Base-by-base conservation (phyloP, 2,888 invertebrate genomes). In the Hetaerina titia region DNA sequence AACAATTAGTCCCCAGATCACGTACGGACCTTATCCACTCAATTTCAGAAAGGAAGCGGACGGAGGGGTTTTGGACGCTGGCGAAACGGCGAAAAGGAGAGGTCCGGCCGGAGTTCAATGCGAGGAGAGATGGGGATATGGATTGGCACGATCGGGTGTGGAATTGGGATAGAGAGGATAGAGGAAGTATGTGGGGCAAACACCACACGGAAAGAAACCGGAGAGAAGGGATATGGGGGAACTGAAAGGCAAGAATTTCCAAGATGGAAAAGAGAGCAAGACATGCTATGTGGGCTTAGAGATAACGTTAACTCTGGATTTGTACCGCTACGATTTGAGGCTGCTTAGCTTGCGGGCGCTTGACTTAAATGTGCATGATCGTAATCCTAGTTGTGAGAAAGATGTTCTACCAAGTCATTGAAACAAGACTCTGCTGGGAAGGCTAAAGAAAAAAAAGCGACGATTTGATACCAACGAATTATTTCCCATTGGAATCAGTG, bases 21-120 rank as follows among this genome's bases (percentile, higher is more conserved):
- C 92, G 92, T 74, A 69, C 56, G 22, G 56, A 9, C 64, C 69
- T 92, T 69, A 69, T 92, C 92, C 92, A 92, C 92, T 92, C 92
- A 92, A 92, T 92, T 92, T 92, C 92, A 69, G 69, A 69, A 74
- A 56, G 69, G 90, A 64, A 90, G 81, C 81, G 31, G n/a, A n/a
- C 17, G 69, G 69, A 69, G 69, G 69, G n/a, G 8, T 9, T 13
- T 31, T 31, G 81, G 81, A 81, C 81, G 25, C 13, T 81, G 22
- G 31, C 81, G 81, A 31, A 81, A 81, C 81, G 81, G 69, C n/a
- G 69, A 7, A 6, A 22, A 22, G 69, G 7, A n/a, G 69, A 69
- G 69, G 6, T 31, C 0, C 11, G 81, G 11, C 11, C 25, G 31
- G 81, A 31, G 31, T 31, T 81, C 17, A 69, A 25, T 25, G 81